Evolutionary conservation across 2,888 invertebrate genomes (phyloP).

Genomic region (Acanthosepion esculentum): DNA sequence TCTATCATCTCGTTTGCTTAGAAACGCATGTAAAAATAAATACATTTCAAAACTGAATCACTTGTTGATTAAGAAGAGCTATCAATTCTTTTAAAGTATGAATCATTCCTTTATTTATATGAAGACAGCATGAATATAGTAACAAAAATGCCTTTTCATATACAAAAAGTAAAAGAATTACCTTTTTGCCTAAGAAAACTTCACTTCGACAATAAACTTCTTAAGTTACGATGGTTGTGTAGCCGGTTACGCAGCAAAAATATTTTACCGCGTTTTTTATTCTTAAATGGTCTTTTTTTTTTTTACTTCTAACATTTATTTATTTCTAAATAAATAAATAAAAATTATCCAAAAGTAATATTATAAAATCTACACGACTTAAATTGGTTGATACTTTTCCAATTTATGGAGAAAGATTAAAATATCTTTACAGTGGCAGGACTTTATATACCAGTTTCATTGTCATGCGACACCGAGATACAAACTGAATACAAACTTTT

Average conservation of each 20-base stretch:
- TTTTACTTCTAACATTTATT: background rate
- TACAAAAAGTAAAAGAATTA: background rate
- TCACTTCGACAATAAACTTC: background rate
- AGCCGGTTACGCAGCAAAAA: background rate
- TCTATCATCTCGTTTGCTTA: background rate
- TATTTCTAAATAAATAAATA: background rate
- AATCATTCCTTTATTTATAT: background rate
- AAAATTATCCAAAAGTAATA: background rate
- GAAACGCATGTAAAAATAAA: background rate
- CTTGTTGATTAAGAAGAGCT: background rate
- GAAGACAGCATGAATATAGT: background rate
- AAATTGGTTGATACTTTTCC: background rate
- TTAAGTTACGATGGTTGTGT: background rate
- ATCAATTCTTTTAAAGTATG: background rate
- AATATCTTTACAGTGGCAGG: background rate
- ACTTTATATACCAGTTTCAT: background rate
- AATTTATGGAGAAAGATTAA: background rate
- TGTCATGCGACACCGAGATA: slow-evolving; percentile 40
- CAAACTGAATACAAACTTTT: background rate
- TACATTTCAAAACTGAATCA: background rate
- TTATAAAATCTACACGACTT: too few relatives aligned
- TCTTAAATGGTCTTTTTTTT: background rate
- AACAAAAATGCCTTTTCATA: background rate
- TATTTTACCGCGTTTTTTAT: background rate
- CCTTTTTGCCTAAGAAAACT: background rate